Evolutionary conservation across 2,797 vertebrate genomes (phyloP).

Genomic region (Prionace glauca): DNA sequence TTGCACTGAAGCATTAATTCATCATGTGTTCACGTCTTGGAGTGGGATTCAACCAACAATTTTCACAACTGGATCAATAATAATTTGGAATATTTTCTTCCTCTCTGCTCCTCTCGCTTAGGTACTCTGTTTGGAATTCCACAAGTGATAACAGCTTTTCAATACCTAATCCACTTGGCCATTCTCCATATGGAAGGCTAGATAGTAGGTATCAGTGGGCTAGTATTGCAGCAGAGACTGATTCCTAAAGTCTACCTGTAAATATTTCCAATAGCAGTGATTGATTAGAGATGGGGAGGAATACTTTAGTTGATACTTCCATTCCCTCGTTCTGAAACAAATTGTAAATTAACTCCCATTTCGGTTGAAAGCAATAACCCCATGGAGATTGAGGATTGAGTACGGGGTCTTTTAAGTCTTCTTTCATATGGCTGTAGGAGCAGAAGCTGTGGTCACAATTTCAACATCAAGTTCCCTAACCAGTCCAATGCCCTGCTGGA

Average conservation of each 20-base stretch:
- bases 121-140: background rate
- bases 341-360: background rate
- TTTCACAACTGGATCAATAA: background rate
- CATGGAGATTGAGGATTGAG: background rate
- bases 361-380: background rate
- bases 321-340: background rate
- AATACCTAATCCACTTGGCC: background rate
- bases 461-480: no score
- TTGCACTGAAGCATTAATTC: background rate
- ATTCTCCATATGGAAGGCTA: background rate
- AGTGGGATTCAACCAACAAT: background rate
- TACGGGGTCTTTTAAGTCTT: background rate
- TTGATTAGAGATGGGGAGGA: background rate
- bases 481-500: no score
- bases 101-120: background rate
- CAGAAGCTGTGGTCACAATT: no score
- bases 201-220: background rate
- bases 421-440: no score
- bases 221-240: background rate
- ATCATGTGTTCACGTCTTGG: background rate
- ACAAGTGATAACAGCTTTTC: background rate
- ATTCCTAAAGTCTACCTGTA: background rate
- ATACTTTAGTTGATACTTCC: background rate
- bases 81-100: background rate
- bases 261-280: background rate